Percentiles rank a stretch among this genome's conserved stretches.
These are phyloP conservation scores for Cydia pomonella DNA, from an alignment of 1,140 invertebrate genomes.

Conservation along the genomic window DNA sequence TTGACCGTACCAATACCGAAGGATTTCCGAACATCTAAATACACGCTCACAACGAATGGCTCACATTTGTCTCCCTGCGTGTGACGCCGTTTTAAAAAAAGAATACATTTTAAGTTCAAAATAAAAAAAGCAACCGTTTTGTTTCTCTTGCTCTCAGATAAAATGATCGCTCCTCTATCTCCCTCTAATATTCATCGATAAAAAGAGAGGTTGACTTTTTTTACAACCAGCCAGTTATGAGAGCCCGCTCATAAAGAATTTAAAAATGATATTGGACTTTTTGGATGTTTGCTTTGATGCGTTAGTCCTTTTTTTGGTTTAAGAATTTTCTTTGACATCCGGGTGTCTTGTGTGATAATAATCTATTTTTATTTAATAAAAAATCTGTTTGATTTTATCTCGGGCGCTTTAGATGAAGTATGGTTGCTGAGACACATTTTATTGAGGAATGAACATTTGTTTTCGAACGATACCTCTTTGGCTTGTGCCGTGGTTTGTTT, in stretches of 20 bases:
- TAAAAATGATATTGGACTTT: constrained; percentile 65
- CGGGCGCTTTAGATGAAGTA: constrained; percentile 19
- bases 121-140: constrained; percentile 60
- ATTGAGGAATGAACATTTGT: constrained; percentile 21
- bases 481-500: constrained; percentile 4
- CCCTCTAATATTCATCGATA: constrained; percentile 34
- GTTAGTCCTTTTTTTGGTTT: constrained; percentile 43
- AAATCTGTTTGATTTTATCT: constrained; percentile 32
- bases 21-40: constrained; percentile 59
- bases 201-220: constrained; percentile 46
- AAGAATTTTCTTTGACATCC: constrained; percentile 27
- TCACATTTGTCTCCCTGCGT: constrained; percentile 63
- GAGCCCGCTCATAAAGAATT: constrained; percentile 62
- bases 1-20: constrained; percentile 37
- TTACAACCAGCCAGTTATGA: constrained; percentile 53
- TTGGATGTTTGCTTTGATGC: constrained; percentile 63
- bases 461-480: neutral
- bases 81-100: constrained; percentile 59
- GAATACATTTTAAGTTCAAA: constrained; percentile 52
- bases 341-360: constrained; percentile 32
- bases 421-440: constrained; percentile 16
- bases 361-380: constrained; percentile 29
- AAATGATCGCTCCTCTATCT: constrained; percentile 40
- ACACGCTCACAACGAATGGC: constrained; percentile 57
- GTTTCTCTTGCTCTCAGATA: constrained; percentile 58